These are phyloP conservation scores for Drosophila lini DNA, from an alignment of 1,140 invertebrate species.

Conservation along the genomic window DNA sequence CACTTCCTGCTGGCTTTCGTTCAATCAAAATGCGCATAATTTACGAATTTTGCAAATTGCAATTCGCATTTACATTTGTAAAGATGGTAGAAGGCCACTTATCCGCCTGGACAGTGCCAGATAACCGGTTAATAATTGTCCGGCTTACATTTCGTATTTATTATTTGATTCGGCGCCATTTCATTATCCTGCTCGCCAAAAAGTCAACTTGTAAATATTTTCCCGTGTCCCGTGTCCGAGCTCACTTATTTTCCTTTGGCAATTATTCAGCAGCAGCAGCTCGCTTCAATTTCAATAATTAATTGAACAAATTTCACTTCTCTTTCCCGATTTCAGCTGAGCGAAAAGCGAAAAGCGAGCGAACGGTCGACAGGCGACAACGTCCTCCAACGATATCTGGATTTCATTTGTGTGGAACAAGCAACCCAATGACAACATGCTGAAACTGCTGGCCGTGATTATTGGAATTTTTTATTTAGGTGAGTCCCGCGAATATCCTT, in stretches of 20 bases:
- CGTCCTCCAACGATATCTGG: conserved; percentile 42
- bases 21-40: conserved; percentile 65
- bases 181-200: conserved; percentile 22
- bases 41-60: conserved; percentile 43
- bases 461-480: conserved; percentile 79
- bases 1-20: conserved; percentile 25
- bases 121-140: conserved; percentile 16
- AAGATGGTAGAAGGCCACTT: conserved; percentile 32
- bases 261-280: conserved; percentile 37
- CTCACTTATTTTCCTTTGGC: conserved; percentile 38
- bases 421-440: conserved; percentile 69
- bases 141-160: conserved; percentile 39
- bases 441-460: conserved; percentile 70
- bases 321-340: conserved; percentile 52
- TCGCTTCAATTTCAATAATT: conserved; percentile 64
- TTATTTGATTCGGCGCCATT: conserved; percentile 34
- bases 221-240: conserved; percentile 8
- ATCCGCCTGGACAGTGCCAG: conserved; percentile 10
- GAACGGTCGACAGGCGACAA: conserved; percentile 27
- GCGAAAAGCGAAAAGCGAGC: neutral
- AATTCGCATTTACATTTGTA: conserved; percentile 41
- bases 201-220: conserved; percentile 40
- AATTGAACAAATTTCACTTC: conserved; percentile 48
- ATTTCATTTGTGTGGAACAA: conserved; percentile 61
- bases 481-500: conserved; percentile 46